Conservation (phyloP, 2,888 invertebrate species). For the Nyleta sp. region DNA sequence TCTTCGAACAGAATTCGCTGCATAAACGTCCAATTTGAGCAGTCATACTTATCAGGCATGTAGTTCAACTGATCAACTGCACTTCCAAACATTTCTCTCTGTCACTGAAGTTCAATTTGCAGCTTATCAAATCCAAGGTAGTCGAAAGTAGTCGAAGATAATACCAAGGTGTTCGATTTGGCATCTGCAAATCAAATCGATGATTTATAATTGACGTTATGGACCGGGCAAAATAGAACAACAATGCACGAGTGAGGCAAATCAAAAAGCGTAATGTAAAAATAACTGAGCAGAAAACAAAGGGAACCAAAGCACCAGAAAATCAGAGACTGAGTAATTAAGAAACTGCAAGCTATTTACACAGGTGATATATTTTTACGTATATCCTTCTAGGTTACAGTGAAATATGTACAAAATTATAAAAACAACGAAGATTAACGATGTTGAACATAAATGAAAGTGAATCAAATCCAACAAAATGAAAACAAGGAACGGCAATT, state of each 20-base stretch:
- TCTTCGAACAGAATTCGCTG: constrained; percentile 44
- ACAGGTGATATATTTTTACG: constrained; percentile 1
- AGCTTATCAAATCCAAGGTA: constrained; percentile 61
- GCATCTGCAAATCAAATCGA: constrained; percentile 33
- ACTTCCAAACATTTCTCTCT: constrained; percentile 33
- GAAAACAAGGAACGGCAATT: constrained; percentile 12
- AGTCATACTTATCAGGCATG: constrained; percentile 68
- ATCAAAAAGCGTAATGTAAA: constrained; percentile 21
- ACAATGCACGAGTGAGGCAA: constrained; percentile 53
- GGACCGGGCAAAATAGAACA: background rate
- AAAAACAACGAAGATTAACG: background rate
- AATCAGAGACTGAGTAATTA: constrained; percentile 1
- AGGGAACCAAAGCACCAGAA: constrained; percentile 24
- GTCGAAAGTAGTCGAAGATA: constrained; percentile 38
- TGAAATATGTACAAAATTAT: constrained; percentile 3
- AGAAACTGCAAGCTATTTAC: constrained; percentile 34
- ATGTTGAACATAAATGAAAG: background rate
- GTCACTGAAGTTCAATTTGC: constrained; percentile 58
- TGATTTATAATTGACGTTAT: constrained; percentile 1
- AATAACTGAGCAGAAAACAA: constrained; percentile 2
- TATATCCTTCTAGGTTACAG: too few species aligned
- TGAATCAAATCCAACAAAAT: constrained; percentile 3
- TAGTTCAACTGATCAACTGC: constrained; percentile 46
- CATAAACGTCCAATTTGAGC: constrained; percentile 59
- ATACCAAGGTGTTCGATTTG: constrained; percentile 35